Evolutionary conservation across 2,113 vertebrate genomes (phyloP).

Genomic region (Murina feae): DNA sequence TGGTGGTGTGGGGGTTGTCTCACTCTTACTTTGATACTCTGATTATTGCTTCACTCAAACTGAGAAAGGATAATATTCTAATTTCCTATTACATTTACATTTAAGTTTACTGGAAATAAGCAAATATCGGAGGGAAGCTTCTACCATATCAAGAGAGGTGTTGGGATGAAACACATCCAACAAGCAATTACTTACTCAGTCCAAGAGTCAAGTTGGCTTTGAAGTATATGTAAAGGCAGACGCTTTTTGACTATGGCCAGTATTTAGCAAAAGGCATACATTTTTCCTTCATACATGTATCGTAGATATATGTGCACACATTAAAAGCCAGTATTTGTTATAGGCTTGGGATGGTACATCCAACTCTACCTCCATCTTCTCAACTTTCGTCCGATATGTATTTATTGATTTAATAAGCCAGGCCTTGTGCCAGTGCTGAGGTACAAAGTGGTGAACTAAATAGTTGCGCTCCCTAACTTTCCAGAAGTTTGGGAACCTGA

Average conservation of each 20-base stretch:
- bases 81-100: neutral
- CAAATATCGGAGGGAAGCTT: neutral
- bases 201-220: neutral
- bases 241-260: neutral
- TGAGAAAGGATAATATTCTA: neutral
- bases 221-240: constrained; percentile 5
- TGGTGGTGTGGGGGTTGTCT: rapidly evolving
- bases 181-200: neutral
- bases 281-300: neutral
- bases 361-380: neutral
- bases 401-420: neutral
- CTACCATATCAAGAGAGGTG: neutral
- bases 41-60: neutral
- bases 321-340: neutral
- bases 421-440: neutral
- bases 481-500: neutral
- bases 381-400: neutral
- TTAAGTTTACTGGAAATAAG: neutral
- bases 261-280: neutral
- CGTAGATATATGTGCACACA: neutral
- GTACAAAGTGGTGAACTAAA: neutral
- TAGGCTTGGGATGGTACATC: neutral
- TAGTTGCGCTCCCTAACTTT: neutral
- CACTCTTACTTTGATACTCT: neutral
- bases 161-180: neutral